phyloP scores from a whole-genome alignment of 2,113 vertebrate genomes.

The Pagrus major region DNA sequence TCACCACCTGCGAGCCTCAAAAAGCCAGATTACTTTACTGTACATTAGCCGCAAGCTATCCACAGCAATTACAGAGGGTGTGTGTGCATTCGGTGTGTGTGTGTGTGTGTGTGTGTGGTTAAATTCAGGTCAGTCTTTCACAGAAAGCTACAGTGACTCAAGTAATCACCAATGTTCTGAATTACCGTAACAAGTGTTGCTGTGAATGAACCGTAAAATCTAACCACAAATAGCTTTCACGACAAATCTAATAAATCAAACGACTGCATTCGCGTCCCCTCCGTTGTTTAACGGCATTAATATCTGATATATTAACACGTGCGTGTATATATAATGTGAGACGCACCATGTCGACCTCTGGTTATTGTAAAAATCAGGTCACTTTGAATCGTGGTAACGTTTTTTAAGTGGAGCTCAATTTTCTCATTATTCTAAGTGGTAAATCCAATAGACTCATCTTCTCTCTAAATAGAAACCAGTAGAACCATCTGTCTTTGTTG shows the following conservation, averaged over 20 bases:
- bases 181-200: not conserved
- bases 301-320: no score
- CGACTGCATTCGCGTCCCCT: not conserved
- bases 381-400: not conserved
- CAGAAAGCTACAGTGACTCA: not conserved
- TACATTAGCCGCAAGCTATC: no score
- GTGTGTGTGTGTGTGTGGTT: no score
- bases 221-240: not conserved
- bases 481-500: slow-evolving; percentile 40
- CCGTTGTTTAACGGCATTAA: not conserved
- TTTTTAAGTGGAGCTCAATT: slow-evolving; percentile 1
- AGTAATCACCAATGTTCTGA: not conserved
- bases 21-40: no score
- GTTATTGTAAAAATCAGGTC: not conserved
- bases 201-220: not conserved
- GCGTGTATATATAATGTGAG: no score
- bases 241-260: not conserved
- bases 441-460: slow-evolving; percentile 44
- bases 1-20: no score
- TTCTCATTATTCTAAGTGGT: not conserved
- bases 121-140: no score
- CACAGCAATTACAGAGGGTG: no score
- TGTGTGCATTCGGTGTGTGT: no score
- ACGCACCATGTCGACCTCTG: not conserved
- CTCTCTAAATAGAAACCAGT: slow-evolving; percentile 49